Evolutionary conservation across 2,888 invertebrate species (phyloP).

Genomic region (Drosophila rubida): DNA sequence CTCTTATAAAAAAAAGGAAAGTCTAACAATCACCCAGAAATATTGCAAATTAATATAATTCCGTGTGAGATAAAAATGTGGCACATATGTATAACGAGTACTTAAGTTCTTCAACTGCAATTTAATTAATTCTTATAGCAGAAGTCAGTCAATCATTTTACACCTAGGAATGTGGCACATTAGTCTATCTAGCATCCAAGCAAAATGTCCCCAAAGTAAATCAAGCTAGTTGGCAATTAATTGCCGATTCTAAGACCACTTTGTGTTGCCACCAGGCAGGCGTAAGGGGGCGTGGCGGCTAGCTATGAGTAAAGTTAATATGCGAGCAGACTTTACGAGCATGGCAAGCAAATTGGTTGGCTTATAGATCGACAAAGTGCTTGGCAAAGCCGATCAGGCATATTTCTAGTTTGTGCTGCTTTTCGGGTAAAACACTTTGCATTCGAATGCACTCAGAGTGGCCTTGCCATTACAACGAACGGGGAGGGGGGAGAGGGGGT

Average conservation of each 20-base stretch:
- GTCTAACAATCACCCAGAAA: too few relatives aligned
- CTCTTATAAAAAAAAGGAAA: too few relatives aligned
- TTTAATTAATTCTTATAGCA: too few relatives aligned
- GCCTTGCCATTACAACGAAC: slow-evolving; percentile 4
- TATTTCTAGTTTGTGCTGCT: not conserved
- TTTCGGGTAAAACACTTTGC: not conserved
- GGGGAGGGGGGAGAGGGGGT: slow-evolving; percentile 11
- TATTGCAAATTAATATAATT: too few relatives aligned
- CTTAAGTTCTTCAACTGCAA: too few relatives aligned
- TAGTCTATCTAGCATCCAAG: too few relatives aligned
- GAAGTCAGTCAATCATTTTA: too few relatives aligned
- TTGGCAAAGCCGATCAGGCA: not conserved
- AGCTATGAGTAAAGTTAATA: not conserved
- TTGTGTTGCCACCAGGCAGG: not conserved
- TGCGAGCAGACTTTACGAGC: not conserved
- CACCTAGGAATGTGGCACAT: too few relatives aligned
- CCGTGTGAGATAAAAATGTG: too few relatives aligned
- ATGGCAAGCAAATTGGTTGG: not conserved
- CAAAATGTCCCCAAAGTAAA: too few relatives aligned
- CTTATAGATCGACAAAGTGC: not conserved
- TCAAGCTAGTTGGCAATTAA: not conserved
- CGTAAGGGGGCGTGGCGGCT: too few relatives aligned
- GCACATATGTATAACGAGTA: too few relatives aligned
- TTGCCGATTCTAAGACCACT: not conserved
- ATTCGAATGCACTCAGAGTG: not conserved